Evolutionary conservation across 64 coral and sea anemone genomes (phyloP), one percentile per base, ranked within the genome.

Genomic region (Porites lutea): DNA sequence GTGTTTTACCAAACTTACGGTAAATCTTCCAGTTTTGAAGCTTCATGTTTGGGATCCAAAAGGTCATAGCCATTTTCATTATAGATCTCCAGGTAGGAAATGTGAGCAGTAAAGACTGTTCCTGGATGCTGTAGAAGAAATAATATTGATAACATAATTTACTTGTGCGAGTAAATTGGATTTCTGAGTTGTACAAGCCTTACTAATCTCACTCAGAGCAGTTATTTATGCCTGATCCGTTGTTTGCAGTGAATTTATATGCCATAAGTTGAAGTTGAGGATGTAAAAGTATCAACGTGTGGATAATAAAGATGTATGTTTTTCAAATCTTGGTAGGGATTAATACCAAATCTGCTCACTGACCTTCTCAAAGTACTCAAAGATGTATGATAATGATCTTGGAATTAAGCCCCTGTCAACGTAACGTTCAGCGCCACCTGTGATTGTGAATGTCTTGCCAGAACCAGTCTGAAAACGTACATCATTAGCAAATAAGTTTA

Each of bases 51-150:
- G 19, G 97, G 97, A 18, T 99, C 97, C 62, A 99, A 81, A 22
- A 99, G 84, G 86, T 99, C 97, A 79, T 99, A 99, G 48, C 97
- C 97, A 94, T 68, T 99, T 78, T 99, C 97, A 79, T 96, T 99
- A 52, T 99, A 99, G 23, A 99, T 96, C 82, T 99, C 97, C n/a
- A 99, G 88, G 89, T 99, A 99, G 3, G 97, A 99, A 54, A 99
- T 80, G 79, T 99, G 94, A 10, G 93, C 88, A 89, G 97, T 92
- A 52, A 96, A 96, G 3, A 99, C 97, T 48, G 72, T 90, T 13
- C 93, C 97, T 37, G 97, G 89, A 82, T 99, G 80, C 97, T 99
- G 83, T 6, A 60, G 72, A 44, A 46, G 15, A 48, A 14, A 14
- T 79, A 37, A n/a, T 37, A 37, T 37, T 37, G 27, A 37, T 37